phyloP scores from a whole-genome alignment of 2,113 vertebrate species.

The Notiomystis cincta region DNA sequence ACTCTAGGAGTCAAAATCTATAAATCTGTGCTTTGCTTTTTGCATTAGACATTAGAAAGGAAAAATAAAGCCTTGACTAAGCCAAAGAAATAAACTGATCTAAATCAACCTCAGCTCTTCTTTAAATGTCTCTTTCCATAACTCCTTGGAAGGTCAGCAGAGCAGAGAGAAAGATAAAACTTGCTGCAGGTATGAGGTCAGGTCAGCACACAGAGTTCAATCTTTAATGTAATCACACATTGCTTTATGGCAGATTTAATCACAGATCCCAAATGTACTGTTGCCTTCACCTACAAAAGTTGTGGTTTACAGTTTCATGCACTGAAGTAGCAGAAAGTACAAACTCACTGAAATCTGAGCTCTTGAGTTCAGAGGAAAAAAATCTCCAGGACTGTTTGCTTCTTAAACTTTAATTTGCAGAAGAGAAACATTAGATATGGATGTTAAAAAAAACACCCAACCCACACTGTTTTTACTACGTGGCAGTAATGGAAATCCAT shows the following conservation, averaged over 20 bases:
- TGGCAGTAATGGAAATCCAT: constrained; percentile 21
- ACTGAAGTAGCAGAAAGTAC: constrained; percentile 6
- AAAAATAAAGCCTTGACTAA: background rate
- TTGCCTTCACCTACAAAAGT: background rate
- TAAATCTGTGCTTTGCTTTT: background rate
- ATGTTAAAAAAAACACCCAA: background rate
- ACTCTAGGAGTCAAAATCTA: background rate
- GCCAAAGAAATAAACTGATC: background rate
- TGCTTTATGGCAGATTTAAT: background rate
- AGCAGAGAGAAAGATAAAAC: background rate
- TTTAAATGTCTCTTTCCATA: background rate
- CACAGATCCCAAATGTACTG: background rate
- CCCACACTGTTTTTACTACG: background rate
- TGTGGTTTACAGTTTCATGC: background rate
- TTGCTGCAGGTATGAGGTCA: background rate
- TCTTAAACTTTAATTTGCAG: constrained; percentile 22
- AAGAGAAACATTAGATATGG: constrained; percentile 18
- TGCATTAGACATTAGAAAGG: background rate
- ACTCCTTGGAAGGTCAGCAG: background rate
- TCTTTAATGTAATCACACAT: background rate
- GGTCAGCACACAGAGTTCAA: background rate
- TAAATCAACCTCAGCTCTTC: background rate
- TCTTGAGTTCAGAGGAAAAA: background rate
- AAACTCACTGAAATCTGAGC: constrained; percentile 24
- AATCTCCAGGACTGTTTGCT: background rate